Conservation (phyloP, 2,113 vertebrate genomes). For the Camelus bactrianus region DNA sequence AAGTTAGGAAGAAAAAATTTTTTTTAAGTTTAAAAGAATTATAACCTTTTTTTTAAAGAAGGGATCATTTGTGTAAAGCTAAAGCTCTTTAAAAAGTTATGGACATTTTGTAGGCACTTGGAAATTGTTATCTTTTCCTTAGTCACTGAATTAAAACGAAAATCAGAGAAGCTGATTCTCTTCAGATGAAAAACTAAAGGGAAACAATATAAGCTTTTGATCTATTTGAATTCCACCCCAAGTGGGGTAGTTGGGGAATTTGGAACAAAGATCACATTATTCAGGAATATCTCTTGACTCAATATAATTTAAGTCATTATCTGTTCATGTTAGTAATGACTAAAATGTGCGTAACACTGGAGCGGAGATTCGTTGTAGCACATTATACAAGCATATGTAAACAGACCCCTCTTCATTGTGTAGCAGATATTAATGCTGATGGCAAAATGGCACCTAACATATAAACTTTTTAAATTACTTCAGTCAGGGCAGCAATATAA, state of each 20-base stretch:
- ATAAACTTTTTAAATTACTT: conserved; percentile 1
- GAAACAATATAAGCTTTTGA: neutral
- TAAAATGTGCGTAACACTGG: neutral
- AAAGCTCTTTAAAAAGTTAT: neutral
- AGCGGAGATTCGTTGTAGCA: neutral
- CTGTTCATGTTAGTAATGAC: neutral
- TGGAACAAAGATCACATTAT: neutral
- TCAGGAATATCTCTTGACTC: neutral
- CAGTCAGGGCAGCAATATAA: neutral
- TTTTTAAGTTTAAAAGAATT: no score
- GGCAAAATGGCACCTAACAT: conserved; percentile 13
- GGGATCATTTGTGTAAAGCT: neutral
- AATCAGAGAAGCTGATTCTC: neutral
- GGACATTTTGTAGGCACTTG: neutral
- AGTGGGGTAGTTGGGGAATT: neutral
- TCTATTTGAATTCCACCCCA: neutral
- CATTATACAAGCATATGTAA: neutral
- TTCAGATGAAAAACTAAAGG: neutral
- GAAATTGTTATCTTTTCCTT: neutral
- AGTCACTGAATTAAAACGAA: conserved; percentile 4
- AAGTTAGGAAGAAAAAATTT: no score
- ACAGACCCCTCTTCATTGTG: neutral
- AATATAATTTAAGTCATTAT: neutral
- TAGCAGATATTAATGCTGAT: neutral
- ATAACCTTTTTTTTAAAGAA: no score